Conservation (phyloP, 2,888 invertebrate species). For the Mamestra brassicae region DNA sequence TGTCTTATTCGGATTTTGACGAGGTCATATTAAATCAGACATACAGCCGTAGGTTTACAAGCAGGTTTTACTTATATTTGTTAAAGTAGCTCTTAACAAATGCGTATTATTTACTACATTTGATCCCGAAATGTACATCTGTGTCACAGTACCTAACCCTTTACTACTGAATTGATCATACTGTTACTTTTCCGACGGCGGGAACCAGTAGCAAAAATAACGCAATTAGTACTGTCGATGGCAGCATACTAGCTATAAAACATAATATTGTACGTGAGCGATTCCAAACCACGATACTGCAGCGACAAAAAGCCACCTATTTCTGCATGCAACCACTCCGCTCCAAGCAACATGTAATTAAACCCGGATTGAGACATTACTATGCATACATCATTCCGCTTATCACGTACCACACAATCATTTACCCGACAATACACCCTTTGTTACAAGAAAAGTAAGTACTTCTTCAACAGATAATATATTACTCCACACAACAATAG, state of each 20-base stretch:
- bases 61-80: too few species aligned
- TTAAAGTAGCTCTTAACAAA: too few species aligned
- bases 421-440: conserved; percentile 30
- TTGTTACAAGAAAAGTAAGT: conserved; percentile 31
- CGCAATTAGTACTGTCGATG: not conserved
- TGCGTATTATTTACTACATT: not conserved
- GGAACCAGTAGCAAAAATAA: not conserved
- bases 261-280: not conserved
- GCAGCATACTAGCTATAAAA: too few species aligned
- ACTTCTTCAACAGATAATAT: conserved; percentile 55
- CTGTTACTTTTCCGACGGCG: not conserved
- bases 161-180: not conserved
- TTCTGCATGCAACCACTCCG: conserved; percentile 10
- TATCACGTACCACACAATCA: conserved; percentile 27
- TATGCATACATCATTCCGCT: conserved; percentile 29
- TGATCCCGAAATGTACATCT: not conserved
- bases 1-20: not conserved
- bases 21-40: not conserved
- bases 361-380: conserved; percentile 28
- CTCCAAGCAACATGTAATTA: conserved; percentile 23
- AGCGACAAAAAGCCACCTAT: conserved; percentile 26
- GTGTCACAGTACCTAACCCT: not conserved
- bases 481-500: conserved; percentile 68
- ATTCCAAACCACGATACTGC: conserved; percentile 14
- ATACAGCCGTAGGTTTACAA: too few species aligned